Evolutionary conservation across 2,888 invertebrate genomes (phyloP), one percentile per base, ranked within the genome.

Genomic region (Imbricaverruca yamaguchii): DNA sequence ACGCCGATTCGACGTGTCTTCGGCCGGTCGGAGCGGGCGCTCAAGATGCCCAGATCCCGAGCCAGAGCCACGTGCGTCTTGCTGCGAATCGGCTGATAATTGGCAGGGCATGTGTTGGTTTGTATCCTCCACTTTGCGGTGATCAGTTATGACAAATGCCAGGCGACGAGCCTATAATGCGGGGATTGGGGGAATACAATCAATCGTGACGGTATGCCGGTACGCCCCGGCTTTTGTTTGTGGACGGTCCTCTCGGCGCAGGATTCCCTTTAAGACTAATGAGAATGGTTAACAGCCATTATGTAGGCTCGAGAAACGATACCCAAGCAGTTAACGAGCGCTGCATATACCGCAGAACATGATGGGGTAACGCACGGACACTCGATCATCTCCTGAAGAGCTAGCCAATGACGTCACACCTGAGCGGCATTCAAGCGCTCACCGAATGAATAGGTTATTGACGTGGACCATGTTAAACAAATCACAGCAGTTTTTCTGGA

Each of bases 111-210:
- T 21, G 11, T 74, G 74, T 74, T 74, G 74, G 74, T 74, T 74
- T 74, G 74, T 74, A 74, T 74, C 74, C 74, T 74, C 74, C 74
- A 74, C 74, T 74, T 74, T 74, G 74, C 74, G 74, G 74, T 74
- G 74, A 74, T 74, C 74, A 74, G 74, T 74, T 74, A 74, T 74
- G 74, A 74, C 74, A 74, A 74, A 74, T 74, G 74, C 53, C 74
- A 55, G 74, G 53, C 55, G 74, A 74, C 74, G 74, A 74, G 74
- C 74, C 74, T 74, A 74, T 74, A 74, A 74, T 74, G 15, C 55
- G 53, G 53, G 74, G 21, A 74, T 74, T 18, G 74, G 55, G 18
- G 55, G 39, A 74, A 74, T 74, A 74, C 74, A 74, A 74, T 74
- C 74, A 74, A 74, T 74, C 74, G 55, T 74, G 21, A 21, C 18